Conservation (phyloP, 2,797 vertebrate species). For the Apodemus agrarius region DNA sequence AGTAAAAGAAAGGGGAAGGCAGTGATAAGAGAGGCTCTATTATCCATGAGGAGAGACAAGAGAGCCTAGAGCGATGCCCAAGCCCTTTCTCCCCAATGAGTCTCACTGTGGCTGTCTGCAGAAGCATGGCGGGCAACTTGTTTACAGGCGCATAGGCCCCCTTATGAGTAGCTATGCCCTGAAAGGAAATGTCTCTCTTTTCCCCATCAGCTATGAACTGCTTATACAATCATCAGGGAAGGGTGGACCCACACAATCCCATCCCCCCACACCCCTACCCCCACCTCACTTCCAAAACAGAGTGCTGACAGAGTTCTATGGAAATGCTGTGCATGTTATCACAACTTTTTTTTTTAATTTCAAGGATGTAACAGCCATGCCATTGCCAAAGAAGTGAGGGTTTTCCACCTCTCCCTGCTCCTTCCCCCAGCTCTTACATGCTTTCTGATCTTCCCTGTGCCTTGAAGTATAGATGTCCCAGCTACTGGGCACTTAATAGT, state of each 20-base stretch:
- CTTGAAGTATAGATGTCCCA: background rate
- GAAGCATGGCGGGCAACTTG: background rate
- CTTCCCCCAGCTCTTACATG: background rate
- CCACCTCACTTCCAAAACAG: background rate
- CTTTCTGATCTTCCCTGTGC: background rate
- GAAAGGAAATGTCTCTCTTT: background rate
- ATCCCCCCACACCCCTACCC: too few relatives aligned
- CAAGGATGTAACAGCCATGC: background rate
- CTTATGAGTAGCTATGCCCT: background rate
- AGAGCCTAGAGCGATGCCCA: background rate
- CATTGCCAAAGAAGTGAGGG: background rate
- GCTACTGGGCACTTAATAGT: background rate
- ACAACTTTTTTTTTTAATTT: background rate
- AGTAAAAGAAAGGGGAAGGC: background rate
- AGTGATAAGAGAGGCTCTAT: background rate
- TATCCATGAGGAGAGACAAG: background rate
- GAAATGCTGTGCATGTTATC: background rate
- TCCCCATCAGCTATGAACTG: background rate
- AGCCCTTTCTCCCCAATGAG: background rate
- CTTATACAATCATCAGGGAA: background rate
- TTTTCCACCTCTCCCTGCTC: background rate
- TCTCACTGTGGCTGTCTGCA: background rate
- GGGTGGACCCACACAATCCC: too few relatives aligned
- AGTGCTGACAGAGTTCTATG: background rate
- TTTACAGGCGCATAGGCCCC: background rate